Evolutionary conservation across 2,888 invertebrate species (phyloP), one percentile per base, ranked within the genome.

Genomic region (Margaritifera margaritifera): DNA sequence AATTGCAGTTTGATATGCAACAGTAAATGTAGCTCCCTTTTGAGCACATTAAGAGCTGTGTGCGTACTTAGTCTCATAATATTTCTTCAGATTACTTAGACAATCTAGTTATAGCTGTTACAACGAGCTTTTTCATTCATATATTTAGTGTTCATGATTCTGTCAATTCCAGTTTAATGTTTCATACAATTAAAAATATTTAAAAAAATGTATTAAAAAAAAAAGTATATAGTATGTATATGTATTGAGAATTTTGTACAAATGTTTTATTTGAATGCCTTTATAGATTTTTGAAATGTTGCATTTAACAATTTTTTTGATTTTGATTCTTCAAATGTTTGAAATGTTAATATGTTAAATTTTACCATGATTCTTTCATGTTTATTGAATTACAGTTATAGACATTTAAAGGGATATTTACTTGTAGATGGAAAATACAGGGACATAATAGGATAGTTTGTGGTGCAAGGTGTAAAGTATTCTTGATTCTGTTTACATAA

Each of bases 1-100:
- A 72, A 42, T 69, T 69, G 71, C 72, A 72, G 74, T 74, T 72
- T 74, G 64, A 74, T 65, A 64, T 67, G 62, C 62, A 60, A 55
- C 62, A 66, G 73, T 74, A 72, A 75, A 75, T 81, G 78, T 66
- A 82, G 83, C 86, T 87, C 85, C 87, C 86, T 87, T 85, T 87
- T 87, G 86, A 87, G 86, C 85, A 79, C 79, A 77, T 76, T 77
- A 80, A 81, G 69, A 61, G 56, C 59, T 63, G 57, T 55, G 53
- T 61, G 55, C 65, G 69, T 71, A 76, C 71, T 69, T 71, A 70
- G 72, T 78, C 75, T 76, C 74, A 68, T 61, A 63, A 65, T 71
- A 68, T 78, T 72, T 75, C 66, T 80, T 73, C 77, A 69, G 75
- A 71, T 77, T 75, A 72, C 71, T 71, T 74, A 62, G 84, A 84